phyloP scores from a whole-genome alignment of 2,888 invertebrate species.

The Silvanus unidentatus region DNA sequence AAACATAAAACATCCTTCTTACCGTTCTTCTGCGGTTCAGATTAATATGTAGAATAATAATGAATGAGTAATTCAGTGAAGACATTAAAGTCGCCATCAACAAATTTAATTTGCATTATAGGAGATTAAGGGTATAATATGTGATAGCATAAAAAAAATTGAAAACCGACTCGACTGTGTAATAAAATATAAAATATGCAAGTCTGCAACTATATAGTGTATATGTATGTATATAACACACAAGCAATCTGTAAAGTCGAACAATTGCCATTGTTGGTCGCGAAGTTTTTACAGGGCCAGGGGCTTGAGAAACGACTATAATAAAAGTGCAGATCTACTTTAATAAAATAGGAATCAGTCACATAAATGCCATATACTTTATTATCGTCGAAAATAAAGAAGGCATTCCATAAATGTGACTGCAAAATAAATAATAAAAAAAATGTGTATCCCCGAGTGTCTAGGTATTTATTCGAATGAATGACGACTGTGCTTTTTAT shows the following conservation, averaged over 20 bases:
- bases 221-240: not conserved
- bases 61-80: no score
- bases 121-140: not conserved
- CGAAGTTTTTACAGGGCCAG: constrained; percentile 19
- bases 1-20: no score
- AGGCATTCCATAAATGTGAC: constrained; percentile 34
- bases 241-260: constrained; percentile 17
- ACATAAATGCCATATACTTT: constrained; percentile 38
- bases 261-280: constrained; percentile 19
- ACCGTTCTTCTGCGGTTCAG: no score
- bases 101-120: constrained; percentile 3
- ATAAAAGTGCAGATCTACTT: constrained; percentile 34
- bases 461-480: constrained; percentile 42
- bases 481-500: constrained; percentile 38
- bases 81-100: not conserved
- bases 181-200: constrained; percentile 14
- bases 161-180: constrained; percentile 5
- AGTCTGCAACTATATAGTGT: constrained; percentile 5
- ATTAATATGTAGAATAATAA: no score
- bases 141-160: constrained; percentile 4
- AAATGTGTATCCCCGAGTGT: constrained; percentile 24
- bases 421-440: constrained; percentile 38
- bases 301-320: constrained; percentile 14
- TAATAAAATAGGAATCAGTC: constrained; percentile 40
- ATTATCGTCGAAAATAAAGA: constrained; percentile 38